Percentiles rank a stretch among this genome's conserved stretches.
Evolutionary conservation across 2,797 vertebrate species (phyloP).

Genomic region (Poecilia picta): DNA sequence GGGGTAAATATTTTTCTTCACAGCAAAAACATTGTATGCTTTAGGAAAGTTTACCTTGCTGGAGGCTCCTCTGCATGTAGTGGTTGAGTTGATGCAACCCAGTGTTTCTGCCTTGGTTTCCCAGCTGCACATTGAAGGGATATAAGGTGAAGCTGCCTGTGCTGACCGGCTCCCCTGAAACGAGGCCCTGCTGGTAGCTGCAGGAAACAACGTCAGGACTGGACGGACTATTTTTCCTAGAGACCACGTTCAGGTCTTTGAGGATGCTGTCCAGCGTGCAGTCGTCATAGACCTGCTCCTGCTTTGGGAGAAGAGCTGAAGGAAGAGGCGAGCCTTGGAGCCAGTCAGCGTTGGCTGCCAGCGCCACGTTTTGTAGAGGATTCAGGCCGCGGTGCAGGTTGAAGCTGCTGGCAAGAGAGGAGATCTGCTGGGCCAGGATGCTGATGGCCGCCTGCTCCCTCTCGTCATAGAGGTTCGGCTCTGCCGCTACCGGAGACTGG

Average conservation of each 20-base stretch:
- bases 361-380: neutral
- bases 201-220: neutral
- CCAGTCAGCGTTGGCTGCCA: constrained; percentile 37
- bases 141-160: constrained; percentile 24
- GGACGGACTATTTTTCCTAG: constrained; percentile 18
- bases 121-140: constrained; percentile 55
- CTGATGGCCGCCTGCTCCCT: constrained; percentile 79
- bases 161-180: constrained; percentile 45
- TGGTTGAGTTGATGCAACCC: constrained; percentile 82
- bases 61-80: constrained; percentile 62
- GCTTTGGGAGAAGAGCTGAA: constrained; percentile 18
- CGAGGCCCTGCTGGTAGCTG: constrained; percentile 33
- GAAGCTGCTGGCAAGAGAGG: constrained; percentile 84
- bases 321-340: constrained; percentile 9
- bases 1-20: neutral
- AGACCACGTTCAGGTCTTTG: constrained; percentile 61
- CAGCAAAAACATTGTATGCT: neutral
- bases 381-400: constrained; percentile 56
- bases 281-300: constrained; percentile 62
- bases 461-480: constrained; percentile 59
- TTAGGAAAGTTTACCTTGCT: constrained; percentile 64
- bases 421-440: constrained; percentile 85
- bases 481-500: constrained; percentile 48
- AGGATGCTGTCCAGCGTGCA: constrained; percentile 74
- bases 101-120: constrained; percentile 54